Base-by-base conservation (phyloP, 2,888 invertebrate genomes). In the Nomada ferruginata region DNA sequence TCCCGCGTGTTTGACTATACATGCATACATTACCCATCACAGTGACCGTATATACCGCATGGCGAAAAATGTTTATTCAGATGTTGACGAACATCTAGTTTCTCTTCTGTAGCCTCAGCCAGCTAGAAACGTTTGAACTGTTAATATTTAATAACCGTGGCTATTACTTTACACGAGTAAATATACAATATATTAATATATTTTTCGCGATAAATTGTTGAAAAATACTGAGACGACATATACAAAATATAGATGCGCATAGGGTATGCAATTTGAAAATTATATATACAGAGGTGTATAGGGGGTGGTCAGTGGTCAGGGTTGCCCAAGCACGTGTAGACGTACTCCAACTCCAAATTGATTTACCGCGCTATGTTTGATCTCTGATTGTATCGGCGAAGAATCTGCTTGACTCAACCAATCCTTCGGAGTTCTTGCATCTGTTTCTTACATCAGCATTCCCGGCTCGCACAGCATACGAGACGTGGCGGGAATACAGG, bases 361-460 rank as follows among this genome's bases (percentile, higher is more conserved):
- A 74, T 74, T 69, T 65, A 47, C 53, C 13, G 11, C 11, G 26
- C 76, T 68, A 53, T 55, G 57, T 76, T 74, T 75, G 71, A 79
- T 55, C 53, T 70, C 71, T 79, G 85, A 87, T 85, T 64, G 60
- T 69, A 85, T 69, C 68, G 11, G 26, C 15, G 20, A 61, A 69
- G 79, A 86, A 86, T 86, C 65, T 44, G 69, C 57, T 82, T 80
- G 77, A 77, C 68, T 87, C 82, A 61, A 18, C 74, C 64, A 52
- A 73, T 80, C 55, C 36, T 44, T 60, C 65, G 44, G 47, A 70
- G 55, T 82, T 87, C 36, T 83, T 76, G 73, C 79, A 64, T 73
- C 68, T 83, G 71, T 64, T 59, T 85, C 76, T 85, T 86, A 80
- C 87, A 83, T 87, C 71, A 80, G 53, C 64, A 66, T 75, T 69